A percentile compares a stretch with the other conserved stretches of the same genome.
Evolutionary conservation across 2,888 invertebrate species (phyloP).

Genomic region (Dryocosmus kuriphilus): DNA sequence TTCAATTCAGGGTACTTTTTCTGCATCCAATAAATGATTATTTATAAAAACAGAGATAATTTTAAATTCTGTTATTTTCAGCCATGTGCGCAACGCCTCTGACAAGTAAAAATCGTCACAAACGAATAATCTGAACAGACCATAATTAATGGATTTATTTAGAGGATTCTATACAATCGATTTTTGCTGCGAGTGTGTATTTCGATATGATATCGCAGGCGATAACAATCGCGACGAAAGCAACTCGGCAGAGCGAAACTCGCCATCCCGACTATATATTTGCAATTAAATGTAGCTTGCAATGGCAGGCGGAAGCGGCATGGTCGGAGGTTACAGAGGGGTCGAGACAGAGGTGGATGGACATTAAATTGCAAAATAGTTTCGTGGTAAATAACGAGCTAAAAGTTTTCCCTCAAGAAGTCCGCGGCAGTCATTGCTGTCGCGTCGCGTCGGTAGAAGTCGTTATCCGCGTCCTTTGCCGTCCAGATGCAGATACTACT

Average conservation of each 20-base stretch:
- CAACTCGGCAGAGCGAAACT: slow-evolving; percentile 20
- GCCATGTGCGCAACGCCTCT: no score
- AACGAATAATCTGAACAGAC: neutral
- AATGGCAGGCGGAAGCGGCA: slow-evolving; percentile 23
- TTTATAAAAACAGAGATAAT: no score
- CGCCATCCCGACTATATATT: slow-evolving; percentile 35
- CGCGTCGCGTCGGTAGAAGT: slow-evolving; percentile 49
- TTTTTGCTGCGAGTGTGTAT: slow-evolving; percentile 14
- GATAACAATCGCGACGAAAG: slow-evolving; percentile 35
- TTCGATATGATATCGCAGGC: slow-evolving; percentile 10
- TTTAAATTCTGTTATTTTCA: no score
- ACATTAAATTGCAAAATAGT: slow-evolving; percentile 71
- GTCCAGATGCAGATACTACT: neutral
- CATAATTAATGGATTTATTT: neutral
- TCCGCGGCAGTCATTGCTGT: slow-evolving; percentile 45
- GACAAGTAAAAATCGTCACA: neutral
- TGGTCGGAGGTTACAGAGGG: slow-evolving; percentile 37
- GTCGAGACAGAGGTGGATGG: slow-evolving; percentile 29
- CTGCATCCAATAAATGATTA: no score
- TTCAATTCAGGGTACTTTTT: no score
- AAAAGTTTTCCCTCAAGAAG: slow-evolving; percentile 61
- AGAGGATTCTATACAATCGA: neutral
- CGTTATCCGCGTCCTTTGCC: slow-evolving; percentile 38
- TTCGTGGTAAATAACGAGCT: slow-evolving; percentile 69
- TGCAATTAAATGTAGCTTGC: slow-evolving; percentile 57